Evolutionary conservation across 2,113 vertebrate genomes (phyloP).

Genomic region (Tragulus kanchil): DNA sequence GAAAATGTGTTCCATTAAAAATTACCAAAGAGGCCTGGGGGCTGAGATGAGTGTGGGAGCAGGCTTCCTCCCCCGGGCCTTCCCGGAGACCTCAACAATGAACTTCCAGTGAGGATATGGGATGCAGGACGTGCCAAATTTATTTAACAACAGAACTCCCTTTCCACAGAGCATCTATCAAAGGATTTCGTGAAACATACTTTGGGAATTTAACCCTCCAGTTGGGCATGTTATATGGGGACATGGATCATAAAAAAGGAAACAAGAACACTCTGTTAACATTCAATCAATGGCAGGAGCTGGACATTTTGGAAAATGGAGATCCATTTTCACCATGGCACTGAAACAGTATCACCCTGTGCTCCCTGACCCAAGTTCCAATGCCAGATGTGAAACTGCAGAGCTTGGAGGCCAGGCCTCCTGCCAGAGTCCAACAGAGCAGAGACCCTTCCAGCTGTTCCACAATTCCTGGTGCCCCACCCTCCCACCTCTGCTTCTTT

Average conservation of each 20-base stretch:
- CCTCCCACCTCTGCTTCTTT: neutral
- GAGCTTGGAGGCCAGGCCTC: neutral
- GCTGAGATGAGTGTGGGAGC: neutral
- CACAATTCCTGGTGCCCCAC: neutral
- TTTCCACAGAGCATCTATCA: constrained; percentile 31
- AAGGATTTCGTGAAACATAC: neutral
- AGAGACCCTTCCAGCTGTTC: neutral
- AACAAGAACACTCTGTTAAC: neutral
- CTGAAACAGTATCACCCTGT: too few species aligned
- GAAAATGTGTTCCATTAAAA: neutral
- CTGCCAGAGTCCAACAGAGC: neutral
- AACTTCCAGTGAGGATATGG: neutral
- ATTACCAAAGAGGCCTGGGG: neutral
- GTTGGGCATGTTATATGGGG: neutral
- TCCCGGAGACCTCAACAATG: neutral
- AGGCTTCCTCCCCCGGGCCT: neutral
- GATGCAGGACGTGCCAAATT: neutral
- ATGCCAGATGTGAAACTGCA: neutral
- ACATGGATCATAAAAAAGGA: neutral
- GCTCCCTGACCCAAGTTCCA: too few species aligned
- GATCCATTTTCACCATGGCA: neutral
- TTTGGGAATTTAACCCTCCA: neutral
- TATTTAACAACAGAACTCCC: constrained; percentile 40
- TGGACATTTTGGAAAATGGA: neutral
- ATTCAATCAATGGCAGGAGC: neutral